Conservation (phyloP, 2,888 invertebrate species). For the Fragum sueziense region DNA sequence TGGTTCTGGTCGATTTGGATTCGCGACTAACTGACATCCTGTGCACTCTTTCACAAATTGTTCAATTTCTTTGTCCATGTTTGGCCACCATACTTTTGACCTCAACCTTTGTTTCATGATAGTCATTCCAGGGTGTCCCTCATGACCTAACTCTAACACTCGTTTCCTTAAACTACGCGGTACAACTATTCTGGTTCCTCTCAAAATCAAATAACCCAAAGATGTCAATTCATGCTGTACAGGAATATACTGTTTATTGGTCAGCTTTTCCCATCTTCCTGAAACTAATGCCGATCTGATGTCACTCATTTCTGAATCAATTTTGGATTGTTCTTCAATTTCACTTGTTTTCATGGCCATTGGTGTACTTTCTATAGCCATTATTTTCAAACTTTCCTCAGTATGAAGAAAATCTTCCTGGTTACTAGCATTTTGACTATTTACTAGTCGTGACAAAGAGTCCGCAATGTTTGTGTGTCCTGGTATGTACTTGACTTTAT, state of each 20-base stretch:
- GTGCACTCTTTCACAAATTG: constrained; percentile 34
- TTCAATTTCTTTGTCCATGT: constrained; percentile 58
- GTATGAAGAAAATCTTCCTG: neutral
- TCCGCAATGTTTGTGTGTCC: constrained; percentile 56
- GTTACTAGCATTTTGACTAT: neutral
- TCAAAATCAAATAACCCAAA: constrained; percentile 20
- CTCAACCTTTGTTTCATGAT: constrained; percentile 39
- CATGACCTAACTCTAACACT: constrained; percentile 10
- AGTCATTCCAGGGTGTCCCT: constrained; percentile 18
- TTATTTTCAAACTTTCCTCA: constrained; percentile 31
- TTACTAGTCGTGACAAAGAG: constrained; percentile 39
- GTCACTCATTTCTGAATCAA: constrained; percentile 40
- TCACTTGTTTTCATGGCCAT: constrained; percentile 44
- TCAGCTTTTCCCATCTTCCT: constrained; percentile 29
- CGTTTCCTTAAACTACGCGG: neutral
- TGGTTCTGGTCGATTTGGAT: constrained; percentile 42
- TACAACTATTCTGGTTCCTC: constrained; percentile 24
- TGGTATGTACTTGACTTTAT: constrained; percentile 50
- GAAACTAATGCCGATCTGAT: constrained; percentile 17
- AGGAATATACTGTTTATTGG: constrained; percentile 18
- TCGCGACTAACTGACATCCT: constrained; percentile 49
- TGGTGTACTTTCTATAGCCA: constrained; percentile 41
- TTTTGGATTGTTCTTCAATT: constrained; percentile 44
- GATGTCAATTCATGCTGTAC: constrained; percentile 23
- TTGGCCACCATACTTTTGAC: constrained; percentile 66